Percentiles rank a stretch among this genome's conserved stretches.
phyloP scores from a whole-genome alignment of 2,797 vertebrate genomes.

The Momotus momota region DNA sequence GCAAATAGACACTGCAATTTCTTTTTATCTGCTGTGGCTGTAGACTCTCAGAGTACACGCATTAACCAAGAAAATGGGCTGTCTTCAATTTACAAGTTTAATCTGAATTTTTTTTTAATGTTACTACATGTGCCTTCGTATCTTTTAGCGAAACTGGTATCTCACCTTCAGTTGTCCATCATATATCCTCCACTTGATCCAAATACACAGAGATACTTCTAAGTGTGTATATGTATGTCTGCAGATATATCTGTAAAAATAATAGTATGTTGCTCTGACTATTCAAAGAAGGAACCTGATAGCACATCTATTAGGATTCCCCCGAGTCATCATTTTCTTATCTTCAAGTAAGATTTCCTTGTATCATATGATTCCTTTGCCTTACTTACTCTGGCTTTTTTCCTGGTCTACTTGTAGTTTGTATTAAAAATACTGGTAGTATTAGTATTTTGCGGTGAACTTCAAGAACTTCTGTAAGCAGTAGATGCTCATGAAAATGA shows the following conservation, averaged over 20 bases:
- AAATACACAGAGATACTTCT: background rate
- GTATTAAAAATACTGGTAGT: constrained; percentile 49
- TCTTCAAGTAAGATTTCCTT: constrained; percentile 9
- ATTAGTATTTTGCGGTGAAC: constrained; percentile 2
- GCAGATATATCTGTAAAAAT: background rate
- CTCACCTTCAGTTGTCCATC: background rate
- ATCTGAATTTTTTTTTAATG: background rate
- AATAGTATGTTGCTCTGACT: background rate
- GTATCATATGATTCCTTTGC: constrained; percentile 26
- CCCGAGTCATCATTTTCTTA: background rate
- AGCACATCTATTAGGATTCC: no score
- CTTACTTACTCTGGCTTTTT: constrained; percentile 18
- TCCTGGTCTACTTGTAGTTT: constrained; percentile 22
- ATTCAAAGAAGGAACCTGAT: background rate
- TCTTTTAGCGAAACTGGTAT: background rate
- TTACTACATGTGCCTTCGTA: background rate
- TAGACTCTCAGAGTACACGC: background rate
- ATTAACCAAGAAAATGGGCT: constrained; percentile 23
- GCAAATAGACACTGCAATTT: background rate
- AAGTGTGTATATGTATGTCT: background rate
- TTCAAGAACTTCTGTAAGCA: background rate
- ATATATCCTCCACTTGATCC: background rate
- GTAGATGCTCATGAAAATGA: background rate
- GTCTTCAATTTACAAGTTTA: constrained; percentile 26
- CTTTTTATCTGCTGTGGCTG: background rate